A percentile compares a stretch with the other conserved stretches of the same genome.
Conservation (phyloP, 2,888 invertebrate species). For the Cetonia aurata region DNA sequence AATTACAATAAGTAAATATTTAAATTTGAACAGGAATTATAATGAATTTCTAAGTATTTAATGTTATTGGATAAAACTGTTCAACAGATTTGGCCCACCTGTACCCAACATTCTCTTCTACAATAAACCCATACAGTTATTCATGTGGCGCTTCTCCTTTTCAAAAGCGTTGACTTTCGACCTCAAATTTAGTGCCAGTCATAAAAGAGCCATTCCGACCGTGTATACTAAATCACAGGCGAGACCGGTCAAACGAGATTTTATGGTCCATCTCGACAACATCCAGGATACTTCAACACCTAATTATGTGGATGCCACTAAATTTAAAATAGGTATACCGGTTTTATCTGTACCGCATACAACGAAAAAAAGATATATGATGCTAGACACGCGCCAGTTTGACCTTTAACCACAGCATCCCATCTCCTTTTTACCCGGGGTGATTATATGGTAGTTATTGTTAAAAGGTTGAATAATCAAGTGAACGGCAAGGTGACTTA, state of each 20-base stretch:
- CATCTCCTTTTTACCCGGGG: conserved; percentile 10
- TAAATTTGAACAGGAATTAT: too few relatives aligned
- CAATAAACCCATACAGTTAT: background rate
- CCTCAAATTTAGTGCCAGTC: conserved; percentile 17
- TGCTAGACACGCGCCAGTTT: conserved; percentile 36
- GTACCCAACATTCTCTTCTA: too few relatives aligned
- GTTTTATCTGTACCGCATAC: background rate
- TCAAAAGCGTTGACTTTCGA: conserved; percentile 15
- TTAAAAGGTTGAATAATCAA: too few relatives aligned
- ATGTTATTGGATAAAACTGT: too few relatives aligned
- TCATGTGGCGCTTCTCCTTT: background rate
- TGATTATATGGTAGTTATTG: background rate
- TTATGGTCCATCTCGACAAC: conserved; percentile 43
- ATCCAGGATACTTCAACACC: conserved; percentile 28
- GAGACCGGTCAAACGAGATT: conserved; percentile 31
- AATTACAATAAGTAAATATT: too few relatives aligned
- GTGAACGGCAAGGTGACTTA: too few relatives aligned
- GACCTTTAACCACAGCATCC: conserved; percentile 45
- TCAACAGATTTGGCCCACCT: too few relatives aligned
- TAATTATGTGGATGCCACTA: conserved; percentile 23
- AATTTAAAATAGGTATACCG: conserved; percentile 21
- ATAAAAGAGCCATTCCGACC: background rate
- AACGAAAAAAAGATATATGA: too few relatives aligned
- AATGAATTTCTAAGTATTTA: too few relatives aligned
- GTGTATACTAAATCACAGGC: background rate